Conservation (phyloP, 2,888 invertebrate genomes). For the Coenonympha glycerion region DNA sequence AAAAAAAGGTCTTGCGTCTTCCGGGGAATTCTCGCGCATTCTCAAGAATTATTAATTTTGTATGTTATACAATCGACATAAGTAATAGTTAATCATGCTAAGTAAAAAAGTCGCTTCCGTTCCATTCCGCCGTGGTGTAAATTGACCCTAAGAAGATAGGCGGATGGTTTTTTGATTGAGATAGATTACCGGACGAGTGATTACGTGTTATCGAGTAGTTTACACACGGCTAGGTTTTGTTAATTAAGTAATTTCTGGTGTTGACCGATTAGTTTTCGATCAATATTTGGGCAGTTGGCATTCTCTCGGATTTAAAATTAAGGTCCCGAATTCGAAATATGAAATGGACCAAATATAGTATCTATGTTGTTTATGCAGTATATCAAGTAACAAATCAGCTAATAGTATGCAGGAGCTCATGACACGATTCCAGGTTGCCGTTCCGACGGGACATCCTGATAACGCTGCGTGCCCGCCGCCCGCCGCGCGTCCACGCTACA, state of each 20-base stretch:
- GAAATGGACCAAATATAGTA: too few relatives aligned
- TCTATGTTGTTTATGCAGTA: neutral
- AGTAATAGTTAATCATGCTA: too few relatives aligned
- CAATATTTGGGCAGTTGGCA: too few relatives aligned
- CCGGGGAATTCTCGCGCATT: too few relatives aligned
- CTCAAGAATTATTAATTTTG: too few relatives aligned
- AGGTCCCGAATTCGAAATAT: too few relatives aligned
- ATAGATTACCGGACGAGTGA: slow-evolving; percentile 62
- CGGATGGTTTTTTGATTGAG: slow-evolving; percentile 45
- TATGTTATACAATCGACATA: too few relatives aligned
- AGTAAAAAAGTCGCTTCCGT: too few relatives aligned
- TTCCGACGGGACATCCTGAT: slow-evolving; percentile 74
- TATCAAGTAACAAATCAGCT: slow-evolving; percentile 6
- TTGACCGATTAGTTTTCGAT: slow-evolving; percentile 37
- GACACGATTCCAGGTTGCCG: slow-evolving; percentile 68
- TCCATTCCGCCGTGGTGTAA: too few relatives aligned
- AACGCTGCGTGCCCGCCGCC: slow-evolving; percentile 61
- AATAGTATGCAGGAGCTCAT: slow-evolving; percentile 30
- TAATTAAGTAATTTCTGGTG: slow-evolving; percentile 42
- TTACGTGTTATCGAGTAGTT: slow-evolving; percentile 45
- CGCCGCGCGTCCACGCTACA: slow-evolving; percentile 60
- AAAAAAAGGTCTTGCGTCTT: too few relatives aligned
- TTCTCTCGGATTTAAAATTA: too few relatives aligned
- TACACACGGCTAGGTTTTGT: slow-evolving; percentile 38
- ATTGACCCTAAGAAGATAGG: too few relatives aligned